Evolutionary conservation across 2,797 vertebrate genomes (phyloP).

Genomic region (Acanthiza pusilla): DNA sequence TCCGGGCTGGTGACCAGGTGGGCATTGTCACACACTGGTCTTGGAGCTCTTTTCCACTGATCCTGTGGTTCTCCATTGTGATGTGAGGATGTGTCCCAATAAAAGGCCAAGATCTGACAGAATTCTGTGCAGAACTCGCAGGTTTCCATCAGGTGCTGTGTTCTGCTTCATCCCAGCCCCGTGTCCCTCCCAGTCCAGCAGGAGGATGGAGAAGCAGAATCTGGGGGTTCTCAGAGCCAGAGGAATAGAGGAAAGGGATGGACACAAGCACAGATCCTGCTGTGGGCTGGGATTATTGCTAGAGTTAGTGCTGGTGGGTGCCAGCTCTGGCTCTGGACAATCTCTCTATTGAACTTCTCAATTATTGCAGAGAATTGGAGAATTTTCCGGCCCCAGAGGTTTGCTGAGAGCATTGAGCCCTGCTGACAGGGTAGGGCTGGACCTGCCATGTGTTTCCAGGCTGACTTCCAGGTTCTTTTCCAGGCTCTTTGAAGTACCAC

Average conservation of each 20-base stretch:
- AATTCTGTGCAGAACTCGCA: background rate
- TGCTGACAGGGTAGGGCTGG: background rate
- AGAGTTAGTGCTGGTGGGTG: background rate
- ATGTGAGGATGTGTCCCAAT: background rate
- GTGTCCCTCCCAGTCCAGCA: background rate
- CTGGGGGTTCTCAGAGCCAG: conserved; percentile 3
- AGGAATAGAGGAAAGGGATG: background rate
- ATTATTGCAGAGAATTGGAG: background rate
- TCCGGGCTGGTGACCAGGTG: background rate
- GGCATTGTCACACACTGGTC: background rate
- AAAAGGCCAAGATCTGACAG: background rate
- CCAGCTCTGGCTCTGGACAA: background rate
- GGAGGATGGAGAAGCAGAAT: conserved; percentile 18
- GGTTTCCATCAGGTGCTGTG: background rate
- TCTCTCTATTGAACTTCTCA: background rate
- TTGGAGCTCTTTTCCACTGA: rapidly evolving
- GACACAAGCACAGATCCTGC: background rate
- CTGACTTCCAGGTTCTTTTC: background rate
- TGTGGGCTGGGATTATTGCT: background rate
- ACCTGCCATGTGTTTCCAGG: background rate
- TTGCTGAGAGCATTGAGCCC: background rate
- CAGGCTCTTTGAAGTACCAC: background rate
- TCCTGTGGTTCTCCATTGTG: background rate
- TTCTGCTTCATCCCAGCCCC: conserved; percentile 31
- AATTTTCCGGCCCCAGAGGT: background rate